Base-by-base conservation (phyloP, 2,888 invertebrate genomes). In the Venusia cambrica region DNA sequence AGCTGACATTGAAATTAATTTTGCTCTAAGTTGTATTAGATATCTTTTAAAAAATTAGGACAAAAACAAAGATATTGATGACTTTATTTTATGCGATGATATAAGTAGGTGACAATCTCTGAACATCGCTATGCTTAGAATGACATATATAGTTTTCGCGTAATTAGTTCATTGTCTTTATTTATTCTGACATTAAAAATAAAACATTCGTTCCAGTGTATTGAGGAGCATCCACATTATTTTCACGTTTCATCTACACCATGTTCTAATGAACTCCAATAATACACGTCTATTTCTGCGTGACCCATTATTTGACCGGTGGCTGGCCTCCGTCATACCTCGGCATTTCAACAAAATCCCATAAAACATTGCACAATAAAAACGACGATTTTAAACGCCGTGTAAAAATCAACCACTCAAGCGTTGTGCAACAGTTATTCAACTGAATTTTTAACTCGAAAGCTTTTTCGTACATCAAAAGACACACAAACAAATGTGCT, bases 251-350 rank as follows among this genome's bases (percentile, higher is more conserved):
- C 43, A 49, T 56, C 49, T 62, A 58, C 57, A 64, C 61, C 62
- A 69, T 70, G 70, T 77, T 66, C 68, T 73, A 71, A 77, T 70
- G 73, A 74, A 75, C 48, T 70, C 69, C 58, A 68, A 73, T 70
- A 73, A 73, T 75, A 76, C 54, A 53, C 57, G 48, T 66, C 73
- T 80, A 79, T 80, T 80, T 77, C 64, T 62, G 68, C 47, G 47
- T 74, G 80, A 79, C 79, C 78, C 63, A 79, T 75, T 77, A 72
- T 73, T 55, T 66, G 59, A 68, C 67, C 68, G 67, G 53, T 57
- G 59, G 54, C 54, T 21, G 21, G 27, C 52, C 57, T 51, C 58
- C 57, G 61, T 64, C 61, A 65, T 58, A 61, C 55, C 48, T 57
- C 56, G 60, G 62, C 57, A 67, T 76, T 68, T 63, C 55, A 60